Percentiles rank a stretch among this genome's conserved stretches.
Conservation (phyloP, 2,113 vertebrate species). For the Spermophilus dauricus region DNA sequence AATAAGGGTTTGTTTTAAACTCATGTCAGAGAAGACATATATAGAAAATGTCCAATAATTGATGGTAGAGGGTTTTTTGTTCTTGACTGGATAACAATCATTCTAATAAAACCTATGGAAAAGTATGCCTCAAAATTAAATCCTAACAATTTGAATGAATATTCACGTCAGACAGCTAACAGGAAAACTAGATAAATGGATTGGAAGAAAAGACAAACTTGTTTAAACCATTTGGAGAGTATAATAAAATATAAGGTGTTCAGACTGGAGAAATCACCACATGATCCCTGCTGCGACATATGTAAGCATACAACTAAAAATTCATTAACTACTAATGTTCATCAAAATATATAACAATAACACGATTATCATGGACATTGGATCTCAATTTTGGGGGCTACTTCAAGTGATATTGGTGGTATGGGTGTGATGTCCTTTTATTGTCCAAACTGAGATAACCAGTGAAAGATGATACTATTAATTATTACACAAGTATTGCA, state of each 20-base stretch:
- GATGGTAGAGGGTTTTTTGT: fast-evolving
- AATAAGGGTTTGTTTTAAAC: neutral
- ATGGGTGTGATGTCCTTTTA: neutral
- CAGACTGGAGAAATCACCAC: neutral
- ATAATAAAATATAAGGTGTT: neutral
- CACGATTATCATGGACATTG: too few species aligned
- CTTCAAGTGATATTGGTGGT: neutral
- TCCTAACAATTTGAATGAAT: neutral
- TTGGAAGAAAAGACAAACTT: too few species aligned
- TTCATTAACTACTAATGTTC: neutral
- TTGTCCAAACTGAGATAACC: too few species aligned
- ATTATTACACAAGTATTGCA: neutral
- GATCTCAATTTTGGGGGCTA: neutral
- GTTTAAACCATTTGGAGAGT: neutral
- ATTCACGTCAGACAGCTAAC: neutral
- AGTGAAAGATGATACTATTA: neutral
- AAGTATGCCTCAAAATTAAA: neutral
- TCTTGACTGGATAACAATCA: neutral
- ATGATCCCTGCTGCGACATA: neutral
- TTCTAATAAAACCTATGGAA: neutral
- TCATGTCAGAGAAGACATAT: neutral
- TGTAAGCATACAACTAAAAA: neutral
- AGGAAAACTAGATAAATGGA: too few species aligned
- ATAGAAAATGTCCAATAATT: neutral
- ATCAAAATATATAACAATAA: neutral